Percentiles rank a stretch among this genome's conserved stretches.
phyloP scores from a whole-genome alignment of 37 sponge, comb jelly and placozoan genomes.

The Axinella damicornis region DNA sequence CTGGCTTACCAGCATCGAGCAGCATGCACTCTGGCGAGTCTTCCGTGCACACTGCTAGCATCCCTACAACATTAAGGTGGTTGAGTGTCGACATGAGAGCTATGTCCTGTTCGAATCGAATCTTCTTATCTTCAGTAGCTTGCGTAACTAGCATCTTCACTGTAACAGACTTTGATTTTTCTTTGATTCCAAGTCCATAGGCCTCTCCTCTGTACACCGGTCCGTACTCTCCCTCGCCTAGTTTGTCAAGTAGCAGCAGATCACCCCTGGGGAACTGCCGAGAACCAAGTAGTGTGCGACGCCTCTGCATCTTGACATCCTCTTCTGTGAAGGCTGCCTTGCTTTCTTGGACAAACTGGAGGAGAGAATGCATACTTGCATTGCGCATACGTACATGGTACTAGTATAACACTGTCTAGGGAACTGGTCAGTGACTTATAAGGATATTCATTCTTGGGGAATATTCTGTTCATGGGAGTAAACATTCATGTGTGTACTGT shows the following conservation, averaged over 20 bases:
- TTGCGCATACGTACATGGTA: no score
- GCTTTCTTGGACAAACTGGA: no score
- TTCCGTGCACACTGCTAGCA: constrained; percentile 68
- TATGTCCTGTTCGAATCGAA: constrained; percentile 51
- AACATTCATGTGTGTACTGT: no score
- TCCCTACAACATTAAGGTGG: constrained; percentile 70
- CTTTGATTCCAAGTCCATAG: constrained; percentile 2
- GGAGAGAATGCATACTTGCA: no score
- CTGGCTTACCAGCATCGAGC: constrained; percentile 63
- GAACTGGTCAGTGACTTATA: no score
- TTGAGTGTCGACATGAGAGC: constrained; percentile 42
- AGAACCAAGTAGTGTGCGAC: constrained; percentile 30
- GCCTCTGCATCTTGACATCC: background rate
- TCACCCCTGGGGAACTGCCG: constrained; percentile 53
- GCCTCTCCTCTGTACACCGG: constrained; percentile 73
- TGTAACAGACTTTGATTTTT: constrained; percentile 39
- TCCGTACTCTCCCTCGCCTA: constrained; percentile 74
- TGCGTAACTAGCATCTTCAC: constrained; percentile 61
- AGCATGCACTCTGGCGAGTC: constrained; percentile 66
- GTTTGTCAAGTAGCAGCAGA: constrained; percentile 58
- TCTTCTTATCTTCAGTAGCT: constrained; percentile 4
- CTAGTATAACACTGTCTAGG: no score
- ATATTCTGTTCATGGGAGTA: no score
- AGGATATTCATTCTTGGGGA: no score
- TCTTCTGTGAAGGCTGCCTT: background rate